Base-by-base conservation (phyloP, 2,797 vertebrate species). In the Pachyuromys duprasi region DNA sequence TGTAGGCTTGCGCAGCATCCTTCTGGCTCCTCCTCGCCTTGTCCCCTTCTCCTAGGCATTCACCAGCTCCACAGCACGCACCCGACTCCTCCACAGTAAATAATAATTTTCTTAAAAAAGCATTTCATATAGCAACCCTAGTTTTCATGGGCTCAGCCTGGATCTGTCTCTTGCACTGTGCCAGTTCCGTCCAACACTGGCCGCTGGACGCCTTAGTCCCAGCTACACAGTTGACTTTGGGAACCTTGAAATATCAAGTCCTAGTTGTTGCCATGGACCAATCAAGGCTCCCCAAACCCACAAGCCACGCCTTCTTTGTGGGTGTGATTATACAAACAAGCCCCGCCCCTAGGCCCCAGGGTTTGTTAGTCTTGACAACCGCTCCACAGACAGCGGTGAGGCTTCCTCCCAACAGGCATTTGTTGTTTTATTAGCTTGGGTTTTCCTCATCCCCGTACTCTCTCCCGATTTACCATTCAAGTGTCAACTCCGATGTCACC, bases 261-360 rank as follows among this genome's bases (percentile, higher is more conserved):
- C 20, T 55, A 5, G 13, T 92, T 81, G 91, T n/a, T 49, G 20
- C 55, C 78, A 53, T 62, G n/a, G 31, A 82, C 86, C 93, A 95
- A 42, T 74, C 45, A 84, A 45, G 28, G 88, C n/a, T 69, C 89
- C 86, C 31, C 33, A 86, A 91, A 55, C 33, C 26, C 55, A 74
- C 82, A 63, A 91, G n/a, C 89, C 80, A 75, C 8, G 67, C 74
- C 62, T 82, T 62, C 45, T 62, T 69, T 49, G 84, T 62, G 53
- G 70, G 55, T 1, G 1, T 82, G 53, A 1, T 62, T 22, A 39
- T 5, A 26, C 8, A 42, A 31, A 15, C 45, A 69, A 86, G 45
- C 20, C 33, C n/a, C 3, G 1, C 69, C 74, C 39, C 15, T 2
- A 13, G n/a, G 14, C 33, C 53, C 15, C 55, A 60, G 42, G 83